These are phyloP conservation scores for Rhogogaster chlorosoma DNA, from an alignment of 2,888 invertebrate species.

Conservation along the genomic window DNA sequence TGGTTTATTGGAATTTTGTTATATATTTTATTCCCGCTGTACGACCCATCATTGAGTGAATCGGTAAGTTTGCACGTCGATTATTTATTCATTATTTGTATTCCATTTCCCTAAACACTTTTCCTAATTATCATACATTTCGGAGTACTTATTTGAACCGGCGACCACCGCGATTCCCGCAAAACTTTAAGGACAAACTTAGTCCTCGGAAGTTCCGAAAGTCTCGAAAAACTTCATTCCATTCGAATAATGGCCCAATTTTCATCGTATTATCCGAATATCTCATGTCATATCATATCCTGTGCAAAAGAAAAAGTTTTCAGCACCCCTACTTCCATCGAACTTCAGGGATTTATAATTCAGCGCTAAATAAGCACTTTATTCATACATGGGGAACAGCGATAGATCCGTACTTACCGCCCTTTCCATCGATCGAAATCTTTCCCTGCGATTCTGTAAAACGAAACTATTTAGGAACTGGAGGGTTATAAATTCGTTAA, in stretches of 20 bases:
- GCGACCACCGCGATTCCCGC: background rate
- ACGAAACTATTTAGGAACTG: no score
- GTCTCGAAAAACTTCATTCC: background rate
- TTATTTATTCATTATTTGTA: background rate
- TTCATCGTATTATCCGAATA: background rate
- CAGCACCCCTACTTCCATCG: background rate
- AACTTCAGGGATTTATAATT: background rate
- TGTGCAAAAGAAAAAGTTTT: background rate
- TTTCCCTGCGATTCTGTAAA: no score
- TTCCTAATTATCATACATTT: background rate
- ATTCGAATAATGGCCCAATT: background rate
- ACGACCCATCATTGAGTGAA: background rate
- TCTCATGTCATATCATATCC: background rate
- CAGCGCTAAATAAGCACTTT: background rate
- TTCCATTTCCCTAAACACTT: background rate
- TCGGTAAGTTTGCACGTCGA: background rate
- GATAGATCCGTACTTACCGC: background rate
- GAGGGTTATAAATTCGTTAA: constrained; percentile 35
- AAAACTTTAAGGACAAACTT: background rate
- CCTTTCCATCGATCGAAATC: background rate
- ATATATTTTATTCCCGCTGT: background rate
- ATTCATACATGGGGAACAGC: background rate
- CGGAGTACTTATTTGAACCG: background rate
- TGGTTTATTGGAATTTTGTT: constrained; percentile 14
- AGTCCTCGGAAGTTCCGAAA: background rate